A percentile compares a stretch with the other conserved stretches of the same genome.
Evolutionary conservation across 2,797 vertebrate genomes (phyloP).

Genomic region (Sarcophilus harrisii): DNA sequence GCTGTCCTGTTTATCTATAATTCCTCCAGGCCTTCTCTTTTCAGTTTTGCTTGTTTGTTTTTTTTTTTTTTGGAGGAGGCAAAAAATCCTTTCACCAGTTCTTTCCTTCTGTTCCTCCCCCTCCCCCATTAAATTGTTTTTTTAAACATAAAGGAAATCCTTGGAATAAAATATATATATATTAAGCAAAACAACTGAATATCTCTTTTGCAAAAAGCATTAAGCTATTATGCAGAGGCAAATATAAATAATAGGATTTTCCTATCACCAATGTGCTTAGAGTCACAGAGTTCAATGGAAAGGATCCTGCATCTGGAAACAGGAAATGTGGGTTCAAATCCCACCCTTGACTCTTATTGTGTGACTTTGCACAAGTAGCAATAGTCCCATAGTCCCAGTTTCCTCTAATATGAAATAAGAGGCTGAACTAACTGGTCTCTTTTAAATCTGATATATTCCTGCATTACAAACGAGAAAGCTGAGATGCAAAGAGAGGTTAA

Average conservation of each 20-base stretch:
- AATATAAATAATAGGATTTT: neutral
- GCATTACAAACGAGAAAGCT: neutral
- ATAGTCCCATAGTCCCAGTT: neutral
- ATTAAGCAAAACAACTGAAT: neutral
- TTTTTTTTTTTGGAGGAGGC: neutral
- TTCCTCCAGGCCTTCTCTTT: neutral
- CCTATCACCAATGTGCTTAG: neutral
- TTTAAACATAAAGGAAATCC: neutral
- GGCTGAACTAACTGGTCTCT: neutral
- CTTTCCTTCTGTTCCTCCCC: neutral
- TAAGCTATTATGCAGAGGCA: neutral
- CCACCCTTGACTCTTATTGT: neutral
- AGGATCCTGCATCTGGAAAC: neutral
- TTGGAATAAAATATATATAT: neutral
- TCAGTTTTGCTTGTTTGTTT: neutral
- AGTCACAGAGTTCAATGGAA: neutral
- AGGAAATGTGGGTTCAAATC: neutral
- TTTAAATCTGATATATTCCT: neutral
- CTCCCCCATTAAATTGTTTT: neutral
- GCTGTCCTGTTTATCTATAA: neutral
- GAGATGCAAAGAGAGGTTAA: neutral
- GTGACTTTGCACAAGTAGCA: neutral
- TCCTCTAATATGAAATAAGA: neutral
- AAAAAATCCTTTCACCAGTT: neutral
- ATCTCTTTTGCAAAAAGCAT: neutral